A percentile compares a stretch with the other conserved stretches of the same genome.
Evolutionary conservation across 2,888 invertebrate species (phyloP).

Genomic region (Aphidoletes aphidimyza): DNA sequence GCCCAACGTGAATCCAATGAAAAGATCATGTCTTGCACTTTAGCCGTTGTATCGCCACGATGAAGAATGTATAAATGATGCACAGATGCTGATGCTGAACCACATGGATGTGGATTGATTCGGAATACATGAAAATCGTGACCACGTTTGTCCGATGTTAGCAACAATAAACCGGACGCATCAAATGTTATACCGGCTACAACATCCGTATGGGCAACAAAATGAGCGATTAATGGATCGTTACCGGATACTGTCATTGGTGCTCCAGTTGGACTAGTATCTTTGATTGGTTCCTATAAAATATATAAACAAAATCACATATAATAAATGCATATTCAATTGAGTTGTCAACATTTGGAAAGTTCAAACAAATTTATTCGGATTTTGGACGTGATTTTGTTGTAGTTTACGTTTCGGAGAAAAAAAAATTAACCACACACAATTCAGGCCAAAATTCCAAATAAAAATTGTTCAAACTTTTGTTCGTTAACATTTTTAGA

Average conservation of each 20-base stretch:
- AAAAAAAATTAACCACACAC: no score
- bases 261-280: constrained; percentile 64
- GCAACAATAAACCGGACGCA: constrained; percentile 85
- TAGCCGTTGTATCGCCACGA: constrained; percentile 95
- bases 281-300: constrained; percentile 64
- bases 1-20: constrained; percentile 96
- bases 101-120: constrained; percentile 91
- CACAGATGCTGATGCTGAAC: constrained; percentile 85
- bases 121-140: constrained; percentile 97
- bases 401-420: no score
- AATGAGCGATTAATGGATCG: constrained; percentile 86
- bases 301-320: not conserved
- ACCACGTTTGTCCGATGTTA: constrained; percentile 91
- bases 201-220: constrained; percentile 87
- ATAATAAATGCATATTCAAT: not conserved
- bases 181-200: constrained; percentile 92
- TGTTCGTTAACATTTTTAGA: not conserved
- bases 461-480: no score
- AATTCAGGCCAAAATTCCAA: no score
- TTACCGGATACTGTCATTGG: constrained; percentile 67
- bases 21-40: constrained; percentile 92
- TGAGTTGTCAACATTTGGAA: not conserved
- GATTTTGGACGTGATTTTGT: no score
- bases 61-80: constrained; percentile 96
- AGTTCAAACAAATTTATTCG: no score